Evolutionary conservation across 2,113 vertebrate genomes (phyloP).

Genomic region (Oryzias curvinotus): DNA sequence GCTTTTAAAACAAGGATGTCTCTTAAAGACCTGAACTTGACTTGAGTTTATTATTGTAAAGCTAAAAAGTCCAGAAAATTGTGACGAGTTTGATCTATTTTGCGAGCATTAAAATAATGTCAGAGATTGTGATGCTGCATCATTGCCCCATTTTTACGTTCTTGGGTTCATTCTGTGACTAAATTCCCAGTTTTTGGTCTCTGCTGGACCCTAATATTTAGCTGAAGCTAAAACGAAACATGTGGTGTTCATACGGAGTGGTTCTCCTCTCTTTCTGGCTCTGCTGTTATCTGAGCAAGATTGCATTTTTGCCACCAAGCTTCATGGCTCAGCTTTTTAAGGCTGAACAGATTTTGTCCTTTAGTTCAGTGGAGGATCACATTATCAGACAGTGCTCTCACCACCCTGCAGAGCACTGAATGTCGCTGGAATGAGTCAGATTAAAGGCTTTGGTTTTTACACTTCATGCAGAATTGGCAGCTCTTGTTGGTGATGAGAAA

Average conservation of each 20-base stretch:
- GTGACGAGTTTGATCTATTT: constrained; percentile 35
- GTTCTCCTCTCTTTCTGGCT: constrained; percentile 18
- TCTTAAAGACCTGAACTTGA: neutral
- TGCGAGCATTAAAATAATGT: constrained; percentile 34
- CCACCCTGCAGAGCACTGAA: constrained; percentile 42
- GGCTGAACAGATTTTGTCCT: constrained; percentile 51
- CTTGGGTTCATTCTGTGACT: constrained; percentile 11
- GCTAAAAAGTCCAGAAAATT: constrained; percentile 30
- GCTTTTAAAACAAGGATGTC: no score
- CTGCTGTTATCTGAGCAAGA: constrained; percentile 18
- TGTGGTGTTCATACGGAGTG: neutral
- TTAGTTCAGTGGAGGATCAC: constrained; percentile 56
- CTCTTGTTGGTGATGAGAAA: constrained; percentile 16
- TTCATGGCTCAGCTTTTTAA: constrained; percentile 16
- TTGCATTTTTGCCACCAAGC: constrained; percentile 39
- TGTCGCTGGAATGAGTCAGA: constrained; percentile 45
- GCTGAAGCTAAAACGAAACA: neutral
- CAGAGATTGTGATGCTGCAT: constrained; percentile 45
- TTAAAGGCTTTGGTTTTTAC: constrained; percentile 33
- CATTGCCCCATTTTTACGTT: constrained; percentile 27
- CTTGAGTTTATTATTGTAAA: constrained; percentile 19
- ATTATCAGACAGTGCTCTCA: constrained; percentile 50
- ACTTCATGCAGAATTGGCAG: constrained; percentile 13
- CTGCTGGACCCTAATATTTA: neutral
- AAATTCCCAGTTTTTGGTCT: constrained; percentile 1